Conservation (phyloP, 1,140 invertebrate species). For the Plectus sambesii region DNA sequence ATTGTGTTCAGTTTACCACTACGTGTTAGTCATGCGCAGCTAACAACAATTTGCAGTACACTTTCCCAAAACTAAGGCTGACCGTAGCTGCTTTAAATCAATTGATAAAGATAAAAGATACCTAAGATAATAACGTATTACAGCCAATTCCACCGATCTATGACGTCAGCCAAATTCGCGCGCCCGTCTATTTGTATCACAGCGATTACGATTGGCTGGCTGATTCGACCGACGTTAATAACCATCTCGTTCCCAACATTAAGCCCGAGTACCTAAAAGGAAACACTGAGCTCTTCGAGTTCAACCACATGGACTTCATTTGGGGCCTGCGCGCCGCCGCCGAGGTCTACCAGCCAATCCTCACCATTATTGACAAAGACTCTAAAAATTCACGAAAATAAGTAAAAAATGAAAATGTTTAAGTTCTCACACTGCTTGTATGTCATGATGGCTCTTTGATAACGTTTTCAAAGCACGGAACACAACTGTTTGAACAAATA, state of each 20-base stretch:
- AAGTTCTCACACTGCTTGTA: too few species aligned
- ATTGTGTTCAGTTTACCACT: too few species aligned
- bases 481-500: too few species aligned
- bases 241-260: conserved; percentile 20
- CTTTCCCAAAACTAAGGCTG: too few species aligned
- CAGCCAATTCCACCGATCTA: conserved; percentile 21
- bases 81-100: too few species aligned
- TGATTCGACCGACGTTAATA: conserved; percentile 23
- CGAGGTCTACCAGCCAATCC: conserved; percentile 11
- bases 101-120: too few species aligned
- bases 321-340: conserved; percentile 22
- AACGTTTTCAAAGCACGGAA: too few species aligned
- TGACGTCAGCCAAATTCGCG: conserved; percentile 17
- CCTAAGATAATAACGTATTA: not conserved
- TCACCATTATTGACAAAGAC: conserved; percentile 3
- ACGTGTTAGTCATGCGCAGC: too few species aligned
- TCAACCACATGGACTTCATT: conserved; percentile 26
- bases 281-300: conserved; percentile 11
- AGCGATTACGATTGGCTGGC: conserved; percentile 22
- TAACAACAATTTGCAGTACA: too few species aligned
- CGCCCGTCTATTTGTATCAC: conserved; percentile 23
- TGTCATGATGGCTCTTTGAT: too few species aligned
- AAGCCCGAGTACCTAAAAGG: conserved; percentile 19
- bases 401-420: too few species aligned
- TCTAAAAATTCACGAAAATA: too few species aligned